These are phyloP conservation scores for human (Homo sapiens) DNA, from an alignment of 2,113 vertebrate species.

Conservation along the genomic window DNA sequence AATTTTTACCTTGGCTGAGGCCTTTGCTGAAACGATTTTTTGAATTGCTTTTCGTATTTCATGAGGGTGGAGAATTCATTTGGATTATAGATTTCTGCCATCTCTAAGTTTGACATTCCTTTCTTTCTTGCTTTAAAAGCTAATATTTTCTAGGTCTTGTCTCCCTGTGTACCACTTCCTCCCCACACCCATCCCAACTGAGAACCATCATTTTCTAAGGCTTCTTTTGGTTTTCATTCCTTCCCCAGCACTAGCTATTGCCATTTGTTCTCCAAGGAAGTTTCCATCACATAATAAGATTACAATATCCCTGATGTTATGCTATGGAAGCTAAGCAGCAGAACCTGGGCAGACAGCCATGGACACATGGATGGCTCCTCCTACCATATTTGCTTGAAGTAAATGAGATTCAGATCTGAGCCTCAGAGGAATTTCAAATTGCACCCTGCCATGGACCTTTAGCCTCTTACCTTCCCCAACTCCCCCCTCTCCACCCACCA, in stretches of 20 bases:
- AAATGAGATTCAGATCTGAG: neutral
- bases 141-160: neutral
- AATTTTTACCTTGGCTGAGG: neutral
- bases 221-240: neutral
- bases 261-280: neutral
- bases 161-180: neutral
- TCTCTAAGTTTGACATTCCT: neutral
- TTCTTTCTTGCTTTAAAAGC: neutral
- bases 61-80: neutral
- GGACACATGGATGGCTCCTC: neutral
- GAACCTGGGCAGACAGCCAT: neutral
- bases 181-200: neutral
- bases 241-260: too few relatives aligned
- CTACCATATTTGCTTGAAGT: neutral
- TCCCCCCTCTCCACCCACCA: too few relatives aligned
- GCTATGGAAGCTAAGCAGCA: neutral
- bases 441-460: neutral
- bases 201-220: neutral
- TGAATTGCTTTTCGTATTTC: neutral
- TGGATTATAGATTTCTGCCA: neutral
- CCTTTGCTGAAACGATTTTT: neutral
- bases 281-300: neutral
- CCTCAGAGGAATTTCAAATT: neutral
- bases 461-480: neutral
- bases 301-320: neutral